These are phyloP conservation scores for Agapostemon virescens DNA, from an alignment of 2,888 invertebrate species.

Conservation along the genomic window DNA sequence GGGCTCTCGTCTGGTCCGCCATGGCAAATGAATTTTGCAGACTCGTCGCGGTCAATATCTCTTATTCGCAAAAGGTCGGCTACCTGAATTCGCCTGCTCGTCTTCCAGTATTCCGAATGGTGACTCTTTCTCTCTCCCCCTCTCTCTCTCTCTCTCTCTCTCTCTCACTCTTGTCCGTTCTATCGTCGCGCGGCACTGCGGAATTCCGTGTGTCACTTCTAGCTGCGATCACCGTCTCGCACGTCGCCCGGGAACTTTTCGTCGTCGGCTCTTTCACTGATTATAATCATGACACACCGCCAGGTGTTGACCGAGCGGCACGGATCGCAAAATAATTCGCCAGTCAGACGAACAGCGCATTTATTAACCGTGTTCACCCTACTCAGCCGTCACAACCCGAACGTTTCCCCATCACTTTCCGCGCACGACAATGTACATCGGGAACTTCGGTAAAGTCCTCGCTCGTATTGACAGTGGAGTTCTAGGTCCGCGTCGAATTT, in stretches of 20 bases:
- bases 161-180: conserved; percentile 19
- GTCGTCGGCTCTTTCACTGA: conserved; percentile 52
- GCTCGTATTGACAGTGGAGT: conserved; percentile 32
- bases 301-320: conserved; percentile 25
- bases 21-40: conserved; percentile 64
- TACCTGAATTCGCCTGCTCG: conserved; percentile 26
- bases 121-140: neutral
- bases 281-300: conserved; percentile 52
- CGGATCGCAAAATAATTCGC: conserved; percentile 37
- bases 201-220: conserved; percentile 61
- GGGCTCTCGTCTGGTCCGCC: conserved; percentile 61
- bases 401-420: conserved; percentile 38
- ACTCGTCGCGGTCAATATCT: conserved; percentile 54
- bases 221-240: conserved; percentile 55
- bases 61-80: conserved; percentile 50
- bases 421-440: conserved; percentile 11
- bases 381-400: conserved; percentile 78
- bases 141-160: too few species aligned
- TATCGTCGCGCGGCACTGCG: conserved; percentile 46
- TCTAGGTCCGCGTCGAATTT: conserved; percentile 46
- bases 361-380: conserved; percentile 68
- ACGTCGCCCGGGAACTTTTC: conserved; percentile 60
- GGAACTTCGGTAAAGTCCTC: conserved; percentile 16
- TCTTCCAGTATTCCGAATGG: conserved; percentile 15
- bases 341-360: conserved; percentile 48